Percentiles rank a stretch among this genome's conserved stretches.
These are phyloP conservation scores for Synergus laeviventris DNA, from an alignment of 2,888 invertebrate genomes.

Conservation along the genomic window DNA sequence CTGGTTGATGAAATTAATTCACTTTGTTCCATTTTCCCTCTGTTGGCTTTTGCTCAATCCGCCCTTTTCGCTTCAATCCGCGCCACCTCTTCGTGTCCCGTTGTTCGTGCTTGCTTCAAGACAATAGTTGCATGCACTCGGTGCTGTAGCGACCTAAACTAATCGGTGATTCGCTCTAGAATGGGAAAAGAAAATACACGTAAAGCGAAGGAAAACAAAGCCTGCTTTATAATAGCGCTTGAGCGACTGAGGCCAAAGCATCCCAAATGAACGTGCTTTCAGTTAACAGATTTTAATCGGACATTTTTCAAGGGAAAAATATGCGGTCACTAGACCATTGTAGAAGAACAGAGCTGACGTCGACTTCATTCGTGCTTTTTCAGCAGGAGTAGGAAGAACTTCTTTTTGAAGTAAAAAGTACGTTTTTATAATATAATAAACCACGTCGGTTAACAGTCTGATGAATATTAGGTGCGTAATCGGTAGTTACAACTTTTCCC, in stretches of 20 bases:
- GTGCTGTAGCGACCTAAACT: conserved; percentile 17
- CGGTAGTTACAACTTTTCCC: too few species aligned
- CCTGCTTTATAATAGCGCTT: neutral
- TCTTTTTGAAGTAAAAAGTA: neutral
- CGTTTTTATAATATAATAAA: too few species aligned
- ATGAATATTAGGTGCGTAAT: too few species aligned
- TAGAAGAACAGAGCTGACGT: neutral
- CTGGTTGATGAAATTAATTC: neutral
- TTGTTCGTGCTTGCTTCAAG: conserved; percentile 1
- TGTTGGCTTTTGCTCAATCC: conserved; percentile 6
- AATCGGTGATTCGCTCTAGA: neutral
- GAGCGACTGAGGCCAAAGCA: neutral
- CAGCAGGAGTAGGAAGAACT: neutral
- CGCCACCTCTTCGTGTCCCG: conserved; percentile 4
- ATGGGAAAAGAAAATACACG: conserved; percentile 22
- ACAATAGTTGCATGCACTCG: conserved; percentile 24
- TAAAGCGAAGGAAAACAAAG: conserved; percentile 17
- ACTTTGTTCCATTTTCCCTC: neutral
- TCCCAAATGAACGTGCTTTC: neutral
- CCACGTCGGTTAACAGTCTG: too few species aligned
- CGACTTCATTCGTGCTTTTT: neutral
- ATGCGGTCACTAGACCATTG: neutral
- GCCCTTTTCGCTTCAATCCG: conserved; percentile 2
- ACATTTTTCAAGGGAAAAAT: neutral
- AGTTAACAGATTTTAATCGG: neutral